Percentiles rank a stretch among this genome's conserved stretches.
These are phyloP conservation scores for Solea senegalensis DNA, from an alignment of 2,113 vertebrate genomes.

Conservation along the genomic window DNA sequence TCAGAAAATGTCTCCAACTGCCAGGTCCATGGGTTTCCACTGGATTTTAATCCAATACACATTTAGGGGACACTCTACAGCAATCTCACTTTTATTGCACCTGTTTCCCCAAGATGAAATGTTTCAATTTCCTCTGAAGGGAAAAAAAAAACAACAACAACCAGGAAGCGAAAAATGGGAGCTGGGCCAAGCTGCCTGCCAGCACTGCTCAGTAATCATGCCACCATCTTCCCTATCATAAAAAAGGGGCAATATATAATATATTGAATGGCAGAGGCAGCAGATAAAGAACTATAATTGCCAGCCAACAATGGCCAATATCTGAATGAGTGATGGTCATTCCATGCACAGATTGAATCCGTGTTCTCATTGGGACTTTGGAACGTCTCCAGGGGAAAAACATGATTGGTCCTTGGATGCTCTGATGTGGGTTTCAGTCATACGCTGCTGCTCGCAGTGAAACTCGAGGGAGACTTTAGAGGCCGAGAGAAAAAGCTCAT, in stretches of 20 bases:
- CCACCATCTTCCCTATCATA: conserved; percentile 51
- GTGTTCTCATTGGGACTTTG: conserved; percentile 58
- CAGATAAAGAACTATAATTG: conserved; percentile 53
- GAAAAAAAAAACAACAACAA: conserved; percentile 36
- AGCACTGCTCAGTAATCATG: conserved; percentile 54
- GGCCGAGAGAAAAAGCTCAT: not conserved
- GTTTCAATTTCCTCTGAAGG: conserved; percentile 74
- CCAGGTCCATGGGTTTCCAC: conserved; percentile 39
- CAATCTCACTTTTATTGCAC: conserved; percentile 69
- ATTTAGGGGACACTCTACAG: conserved; percentile 60
- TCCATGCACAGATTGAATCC: conserved; percentile 68
- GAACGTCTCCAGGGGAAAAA: conserved; percentile 44
- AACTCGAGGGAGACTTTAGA: not conserved
- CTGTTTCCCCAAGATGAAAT: conserved; percentile 72
- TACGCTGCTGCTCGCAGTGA: conserved; percentile 17
- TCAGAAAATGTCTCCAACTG: conserved; percentile 36
- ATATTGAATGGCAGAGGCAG: conserved; percentile 55
- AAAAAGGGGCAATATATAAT: conserved; percentile 61
- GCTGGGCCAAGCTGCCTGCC: conserved; percentile 49
- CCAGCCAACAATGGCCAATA: conserved; percentile 61
- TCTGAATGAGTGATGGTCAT: conserved; percentile 64
- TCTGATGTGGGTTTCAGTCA: conserved; percentile 32
- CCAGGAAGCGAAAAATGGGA: conserved; percentile 42
- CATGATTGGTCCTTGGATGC: conserved; percentile 53
- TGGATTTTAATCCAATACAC: conserved; percentile 65